Evolutionary conservation across 2,888 invertebrate genomes (phyloP).

Genomic region (Koerneria pararmatus): DNA sequence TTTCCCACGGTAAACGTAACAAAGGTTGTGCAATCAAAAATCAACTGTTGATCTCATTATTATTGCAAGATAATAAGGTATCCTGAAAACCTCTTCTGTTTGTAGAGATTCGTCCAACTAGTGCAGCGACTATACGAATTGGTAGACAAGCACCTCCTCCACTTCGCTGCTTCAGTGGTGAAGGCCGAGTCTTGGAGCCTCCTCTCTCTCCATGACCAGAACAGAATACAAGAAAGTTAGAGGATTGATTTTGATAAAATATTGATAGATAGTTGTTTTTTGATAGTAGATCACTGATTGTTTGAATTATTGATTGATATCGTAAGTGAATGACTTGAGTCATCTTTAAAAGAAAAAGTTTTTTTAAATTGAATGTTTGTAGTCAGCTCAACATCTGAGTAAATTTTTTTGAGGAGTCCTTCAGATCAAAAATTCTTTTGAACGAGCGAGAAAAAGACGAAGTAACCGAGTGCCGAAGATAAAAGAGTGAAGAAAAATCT

Average conservation of each 20-base stretch:
- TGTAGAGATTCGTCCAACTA: constrained; percentile 47
- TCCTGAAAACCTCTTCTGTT: neutral
- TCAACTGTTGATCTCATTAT: no score
- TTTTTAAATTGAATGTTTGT: no score
- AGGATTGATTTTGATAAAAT: neutral
- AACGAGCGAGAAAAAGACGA: no score
- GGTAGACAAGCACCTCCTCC: constrained; percentile 72
- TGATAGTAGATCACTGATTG: neutral
- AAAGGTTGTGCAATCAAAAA: no score
- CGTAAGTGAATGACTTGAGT: no score
- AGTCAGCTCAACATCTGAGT: no score
- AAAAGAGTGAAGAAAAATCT: no score
- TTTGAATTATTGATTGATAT: constrained; percentile 9
- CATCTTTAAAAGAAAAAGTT: no score
- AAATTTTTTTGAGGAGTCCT: no score
- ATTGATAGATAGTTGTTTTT: neutral
- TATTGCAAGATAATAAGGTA: neutral
- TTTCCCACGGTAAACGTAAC: no score
- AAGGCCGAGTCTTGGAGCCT: constrained; percentile 57
- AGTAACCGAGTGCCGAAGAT: no score
- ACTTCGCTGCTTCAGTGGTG: constrained; percentile 67
- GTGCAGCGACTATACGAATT: constrained; percentile 60
- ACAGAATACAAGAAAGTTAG: constrained; percentile 59
- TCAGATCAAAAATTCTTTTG: no score
- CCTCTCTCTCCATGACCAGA: constrained; percentile 53